Percentiles rank a stretch among this genome's conserved stretches.
phyloP scores from a whole-genome alignment of 2,888 invertebrate species.

The Leptodirus hochenwartii region DNA sequence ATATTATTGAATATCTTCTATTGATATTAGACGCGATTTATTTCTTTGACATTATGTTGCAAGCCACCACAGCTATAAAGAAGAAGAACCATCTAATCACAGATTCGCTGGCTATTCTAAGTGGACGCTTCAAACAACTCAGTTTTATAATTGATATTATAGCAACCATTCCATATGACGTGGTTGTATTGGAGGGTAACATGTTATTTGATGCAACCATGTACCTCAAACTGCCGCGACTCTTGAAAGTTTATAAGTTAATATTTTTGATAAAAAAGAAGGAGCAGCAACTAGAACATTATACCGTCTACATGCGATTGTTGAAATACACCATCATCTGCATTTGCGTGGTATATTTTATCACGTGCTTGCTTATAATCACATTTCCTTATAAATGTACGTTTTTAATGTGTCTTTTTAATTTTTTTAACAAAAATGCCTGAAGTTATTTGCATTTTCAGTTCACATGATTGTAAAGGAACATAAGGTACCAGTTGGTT shows the following conservation, averaged over 20 bases:
- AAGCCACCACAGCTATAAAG: slow-evolving; percentile 13
- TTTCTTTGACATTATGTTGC: slow-evolving; percentile 11
- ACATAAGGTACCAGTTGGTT: too few relatives aligned
- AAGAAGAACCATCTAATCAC: slow-evolving; percentile 10
- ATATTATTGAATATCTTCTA: too few relatives aligned
- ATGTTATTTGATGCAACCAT: slow-evolving; percentile 4
- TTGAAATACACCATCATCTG: slow-evolving; percentile 8
- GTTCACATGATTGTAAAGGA: too few relatives aligned
- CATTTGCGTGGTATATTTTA: slow-evolving; percentile 10
- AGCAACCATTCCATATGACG: slow-evolving; percentile 10
- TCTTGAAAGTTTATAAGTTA: slow-evolving; percentile 11
- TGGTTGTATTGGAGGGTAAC: slow-evolving; percentile 5
- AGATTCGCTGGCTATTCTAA: slow-evolving; percentile 8
- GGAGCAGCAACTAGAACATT: slow-evolving; percentile 9
- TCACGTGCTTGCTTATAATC: slow-evolving; percentile 10
- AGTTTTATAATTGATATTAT: slow-evolving; percentile 11
- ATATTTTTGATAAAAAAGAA: slow-evolving; percentile 7
- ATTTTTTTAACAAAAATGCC: too few relatives aligned
- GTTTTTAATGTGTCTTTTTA: too few relatives aligned
- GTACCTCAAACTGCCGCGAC: slow-evolving; percentile 9
- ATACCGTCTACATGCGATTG: slow-evolving; percentile 6
- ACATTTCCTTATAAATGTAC: too few relatives aligned
- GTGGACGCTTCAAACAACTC: slow-evolving; percentile 9
- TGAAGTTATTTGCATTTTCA: too few relatives aligned
- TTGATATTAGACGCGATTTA: slow-evolving; percentile 12